These are phyloP conservation scores for Tolmerus cingulatus DNA, from an alignment of 2,888 invertebrate species.

Conservation along the genomic window DNA sequence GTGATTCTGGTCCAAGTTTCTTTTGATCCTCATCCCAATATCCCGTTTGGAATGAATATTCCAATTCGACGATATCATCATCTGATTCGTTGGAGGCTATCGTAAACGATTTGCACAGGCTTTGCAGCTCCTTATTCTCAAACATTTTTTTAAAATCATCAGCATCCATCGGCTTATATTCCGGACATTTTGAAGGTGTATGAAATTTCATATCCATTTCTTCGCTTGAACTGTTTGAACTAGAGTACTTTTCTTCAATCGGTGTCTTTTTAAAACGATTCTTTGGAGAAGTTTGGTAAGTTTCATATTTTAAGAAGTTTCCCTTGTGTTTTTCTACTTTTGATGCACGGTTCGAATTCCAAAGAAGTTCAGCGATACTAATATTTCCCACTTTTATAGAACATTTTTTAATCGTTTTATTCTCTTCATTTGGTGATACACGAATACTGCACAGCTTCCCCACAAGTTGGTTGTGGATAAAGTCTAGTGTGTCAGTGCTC, in stretches of 20 bases:
- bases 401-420: constrained; percentile 52
- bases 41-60: background rate
- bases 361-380: constrained; percentile 54
- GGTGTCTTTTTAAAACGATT: constrained; percentile 58
- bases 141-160: constrained; percentile 53
- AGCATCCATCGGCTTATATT: constrained; percentile 51
- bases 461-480: constrained; percentile 69
- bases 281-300: constrained; percentile 41
- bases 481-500: constrained; percentile 68
- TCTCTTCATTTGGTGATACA: constrained; percentile 54
- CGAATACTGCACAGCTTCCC: constrained; percentile 68
- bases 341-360: constrained; percentile 50
- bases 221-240: background rate
- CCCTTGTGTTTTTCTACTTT: background rate
- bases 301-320: background rate
- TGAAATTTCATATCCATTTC: background rate
- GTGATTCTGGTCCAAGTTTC: background rate
- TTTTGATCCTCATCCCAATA: background rate
- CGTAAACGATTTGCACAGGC: constrained; percentile 56
- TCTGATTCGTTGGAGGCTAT: constrained; percentile 52
- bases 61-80: constrained; percentile 22
- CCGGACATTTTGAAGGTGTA: constrained; percentile 49
- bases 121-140: constrained; percentile 57
- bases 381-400: constrained; percentile 52
- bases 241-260: constrained; percentile 57